Percentiles rank a stretch among this genome's conserved stretches.
Evolutionary conservation across 2,797 vertebrate species (phyloP).

Genomic region (Helostoma temminkii): DNA sequence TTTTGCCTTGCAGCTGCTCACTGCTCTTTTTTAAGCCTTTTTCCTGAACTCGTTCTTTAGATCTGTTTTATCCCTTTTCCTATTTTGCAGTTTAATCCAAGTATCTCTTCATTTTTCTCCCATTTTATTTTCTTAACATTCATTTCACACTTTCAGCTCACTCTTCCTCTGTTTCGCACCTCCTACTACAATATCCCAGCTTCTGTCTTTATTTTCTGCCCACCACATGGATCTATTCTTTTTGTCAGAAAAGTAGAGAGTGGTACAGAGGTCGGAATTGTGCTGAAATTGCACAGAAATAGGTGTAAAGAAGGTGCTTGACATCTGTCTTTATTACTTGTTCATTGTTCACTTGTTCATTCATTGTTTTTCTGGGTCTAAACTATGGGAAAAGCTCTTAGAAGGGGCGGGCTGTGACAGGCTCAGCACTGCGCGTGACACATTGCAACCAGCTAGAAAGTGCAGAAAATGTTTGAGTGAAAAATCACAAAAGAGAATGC

Average conservation of each 20-base stretch:
- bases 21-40: neutral
- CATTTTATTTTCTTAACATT: conserved; percentile 20
- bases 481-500: neutral
- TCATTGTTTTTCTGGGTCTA: neutral
- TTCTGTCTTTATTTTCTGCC: conserved; percentile 26
- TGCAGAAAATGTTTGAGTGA: conserved; percentile 44
- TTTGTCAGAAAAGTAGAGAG: conserved; percentile 12
- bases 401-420: conserved; percentile 46
- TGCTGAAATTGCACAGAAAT: conserved; percentile 16
- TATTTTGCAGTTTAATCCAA: neutral
- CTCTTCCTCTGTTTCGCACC: conserved; percentile 43
- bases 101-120: conserved; percentile 15
- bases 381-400: neutral
- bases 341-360: too few species aligned
- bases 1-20: neutral
- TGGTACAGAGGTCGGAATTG: conserved; percentile 1
- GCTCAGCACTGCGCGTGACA: conserved; percentile 25
- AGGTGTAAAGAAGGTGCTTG: neutral
- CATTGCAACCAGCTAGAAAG: conserved; percentile 38
- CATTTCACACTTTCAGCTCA: conserved; percentile 28
- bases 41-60: neutral
- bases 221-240: conserved; percentile 26
- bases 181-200: conserved; percentile 21
- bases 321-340: conserved; percentile 19
- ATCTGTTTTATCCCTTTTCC: neutral